phyloP scores from a whole-genome alignment of 2,113 vertebrate genomes.

The Ictalurus punctatus region DNA sequence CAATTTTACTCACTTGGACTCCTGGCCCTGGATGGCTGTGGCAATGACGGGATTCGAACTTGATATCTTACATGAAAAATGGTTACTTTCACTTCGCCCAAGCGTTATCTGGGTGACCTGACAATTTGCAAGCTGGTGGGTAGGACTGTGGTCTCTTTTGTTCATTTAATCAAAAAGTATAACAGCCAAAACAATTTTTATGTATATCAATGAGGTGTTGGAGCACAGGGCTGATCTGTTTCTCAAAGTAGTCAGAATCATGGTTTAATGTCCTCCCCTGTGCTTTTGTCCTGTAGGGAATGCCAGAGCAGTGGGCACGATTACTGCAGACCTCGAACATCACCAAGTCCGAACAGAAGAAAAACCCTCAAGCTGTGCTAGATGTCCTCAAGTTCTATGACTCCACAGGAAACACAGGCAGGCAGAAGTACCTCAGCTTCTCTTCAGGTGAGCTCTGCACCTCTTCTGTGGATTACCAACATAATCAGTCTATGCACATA shows the following conservation, averaged over 20 bases:
- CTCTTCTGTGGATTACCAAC: not conserved
- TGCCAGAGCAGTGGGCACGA: slow-evolving; percentile 98
- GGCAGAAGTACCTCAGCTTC: slow-evolving; percentile 98
- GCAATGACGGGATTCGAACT: not conserved
- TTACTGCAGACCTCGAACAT: slow-evolving; percentile 97
- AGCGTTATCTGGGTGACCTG: not conserved
- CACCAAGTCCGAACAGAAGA: slow-evolving; percentile 98
- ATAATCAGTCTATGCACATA: not conserved
- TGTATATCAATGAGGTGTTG: not conserved
- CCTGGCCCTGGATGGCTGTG: not conserved
- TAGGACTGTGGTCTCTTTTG: not conserved
- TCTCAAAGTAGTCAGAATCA: not conserved
- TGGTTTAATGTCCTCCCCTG: not conserved
- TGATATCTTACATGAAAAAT: not conserved
- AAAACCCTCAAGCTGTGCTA: slow-evolving; percentile 96
- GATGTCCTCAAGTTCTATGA: slow-evolving; percentile 97
- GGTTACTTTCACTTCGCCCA: not conserved
- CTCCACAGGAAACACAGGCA: slow-evolving; percentile 88
- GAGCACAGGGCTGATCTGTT: not conserved
- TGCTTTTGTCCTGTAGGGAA: slow-evolving; percentile 77
- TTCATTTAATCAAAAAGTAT: not conserved
- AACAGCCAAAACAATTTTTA: not conserved
- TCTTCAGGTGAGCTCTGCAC: slow-evolving; percentile 77
- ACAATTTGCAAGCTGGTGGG: not conserved
- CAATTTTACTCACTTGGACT: not conserved